Evolutionary conservation across 2,113 vertebrate genomes (phyloP), one percentile per base, ranked within the genome.

Genomic region (Naja naja): DNA sequence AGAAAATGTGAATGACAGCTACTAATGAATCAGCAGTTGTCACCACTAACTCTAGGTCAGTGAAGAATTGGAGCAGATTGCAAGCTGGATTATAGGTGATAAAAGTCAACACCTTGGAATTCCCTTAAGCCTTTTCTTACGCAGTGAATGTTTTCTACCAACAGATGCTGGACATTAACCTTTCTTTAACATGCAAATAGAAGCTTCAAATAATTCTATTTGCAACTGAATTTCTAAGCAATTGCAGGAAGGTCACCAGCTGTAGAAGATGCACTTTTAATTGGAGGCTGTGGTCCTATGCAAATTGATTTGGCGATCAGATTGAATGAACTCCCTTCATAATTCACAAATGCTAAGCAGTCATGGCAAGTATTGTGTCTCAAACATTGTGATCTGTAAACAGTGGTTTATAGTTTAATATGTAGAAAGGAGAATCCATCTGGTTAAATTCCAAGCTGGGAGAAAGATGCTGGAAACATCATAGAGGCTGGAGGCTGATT

Each of bases 1-100:
- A 90, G 91, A 91, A 90, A 90, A 91, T 22, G 54, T 30, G 45
- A 64, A 52, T 49, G 27, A 25, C 52, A 94, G 91, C 18, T 45
- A 93, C 22, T 90, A 88, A 89, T 1, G 14, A 94, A 56, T 55
- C 92, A 92, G 53, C 0, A 0, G 86, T 64, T 90, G 74, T 88
- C 89, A 88, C 64, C 4, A 60, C 43, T 34, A 88, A 20, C 23
- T 81, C 39, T 14, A 27, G 47, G 56, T 22, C 89, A 43, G 34
- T 22, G 23, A 93, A 49, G 18, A 53, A 0, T 0, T 34, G 27
- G 45, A 89, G 34, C n/a, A 11, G 25, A 85, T 52, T 10, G 30
- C 60, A 7, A 91, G 85, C 20, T 55, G 39, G 45, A 43, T 85
- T 0, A 53, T 56, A 87, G 18, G 30, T 39, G 47, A 64, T 39